A percentile compares a stretch with the other conserved stretches of the same genome.
Conservation (phyloP, 2,113 vertebrate genomes). For the Sarotherodon lohbergeri region DNA sequence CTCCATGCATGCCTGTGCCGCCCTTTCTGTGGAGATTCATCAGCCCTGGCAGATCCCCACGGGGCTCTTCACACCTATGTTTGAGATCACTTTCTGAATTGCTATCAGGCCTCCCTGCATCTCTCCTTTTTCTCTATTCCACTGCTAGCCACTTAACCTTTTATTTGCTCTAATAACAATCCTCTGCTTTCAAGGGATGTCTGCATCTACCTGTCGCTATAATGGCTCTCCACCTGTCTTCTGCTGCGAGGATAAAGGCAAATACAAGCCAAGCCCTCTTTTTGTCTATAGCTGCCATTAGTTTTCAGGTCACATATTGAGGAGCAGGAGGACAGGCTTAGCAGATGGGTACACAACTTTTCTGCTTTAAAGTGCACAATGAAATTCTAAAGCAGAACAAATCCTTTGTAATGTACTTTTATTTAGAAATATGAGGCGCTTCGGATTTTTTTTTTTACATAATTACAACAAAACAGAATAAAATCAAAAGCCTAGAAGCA, state of each 20-base stretch:
- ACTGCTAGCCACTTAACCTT: neutral
- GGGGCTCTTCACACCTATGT: conserved; percentile 15
- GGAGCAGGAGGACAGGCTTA: neutral
- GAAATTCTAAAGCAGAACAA: neutral
- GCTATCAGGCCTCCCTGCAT: neutral
- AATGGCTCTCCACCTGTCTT: neutral
- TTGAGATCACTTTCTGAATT: conserved; percentile 19
- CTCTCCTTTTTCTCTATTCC: neutral
- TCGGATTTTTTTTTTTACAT: too few species aligned
- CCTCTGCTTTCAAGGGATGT: neutral
- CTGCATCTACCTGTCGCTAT: neutral
- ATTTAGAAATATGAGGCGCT: neutral
- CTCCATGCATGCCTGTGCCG: neutral
- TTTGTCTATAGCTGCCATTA: neutral
- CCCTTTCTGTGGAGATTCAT: neutral
- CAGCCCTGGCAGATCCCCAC: neutral
- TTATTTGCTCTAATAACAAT: neutral
- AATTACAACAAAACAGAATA: neutral
- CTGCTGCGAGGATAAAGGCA: neutral
- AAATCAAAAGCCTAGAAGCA: neutral
- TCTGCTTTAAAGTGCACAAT: neutral
- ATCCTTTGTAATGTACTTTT: neutral
- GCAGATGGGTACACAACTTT: neutral
- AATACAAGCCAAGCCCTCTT: neutral
- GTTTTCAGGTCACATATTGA: neutral